Evolutionary conservation across 2,888 invertebrate genomes (phyloP).

Genomic region (Limnephilus auricula): DNA sequence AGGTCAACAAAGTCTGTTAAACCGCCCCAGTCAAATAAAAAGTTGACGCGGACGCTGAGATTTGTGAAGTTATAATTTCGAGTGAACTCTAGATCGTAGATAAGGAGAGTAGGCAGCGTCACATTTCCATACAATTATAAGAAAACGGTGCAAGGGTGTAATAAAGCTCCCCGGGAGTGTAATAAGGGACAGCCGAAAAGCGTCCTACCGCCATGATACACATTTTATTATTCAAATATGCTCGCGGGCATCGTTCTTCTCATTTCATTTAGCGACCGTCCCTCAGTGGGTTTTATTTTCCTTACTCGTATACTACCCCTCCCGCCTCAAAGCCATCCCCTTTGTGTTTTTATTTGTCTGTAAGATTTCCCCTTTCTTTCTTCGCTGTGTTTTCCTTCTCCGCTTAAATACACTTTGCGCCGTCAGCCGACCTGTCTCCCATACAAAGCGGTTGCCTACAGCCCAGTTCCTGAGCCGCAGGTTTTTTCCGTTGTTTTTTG

Average conservation of each 20-base stretch:
- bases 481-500: not conserved
- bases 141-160: conserved; percentile 8
- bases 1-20: not conserved
- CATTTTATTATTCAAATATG: conserved; percentile 44
- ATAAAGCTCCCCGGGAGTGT: conserved; percentile 4
- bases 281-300: conserved; percentile 46
- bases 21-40: not conserved
- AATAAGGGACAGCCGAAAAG: conserved; percentile 18
- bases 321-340: conserved; percentile 40
- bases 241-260: conserved; percentile 39
- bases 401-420: conserved; percentile 60
- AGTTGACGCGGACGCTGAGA: not conserved
- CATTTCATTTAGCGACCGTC: conserved; percentile 33
- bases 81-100: not conserved
- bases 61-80: not conserved
- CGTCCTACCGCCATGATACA: not conserved
- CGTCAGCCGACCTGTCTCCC: conserved; percentile 49
- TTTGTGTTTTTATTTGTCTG: conserved; percentile 54
- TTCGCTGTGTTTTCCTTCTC: conserved; percentile 30
- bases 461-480: conserved; percentile 7
- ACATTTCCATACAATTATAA: conserved; percentile 25
- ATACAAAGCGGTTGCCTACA: conserved; percentile 43
- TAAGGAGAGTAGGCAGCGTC: not conserved
- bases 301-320: conserved; percentile 22
- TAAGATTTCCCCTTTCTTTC: conserved; percentile 49